These are phyloP conservation scores for Tipula vernalis DNA, from an alignment of 2,888 invertebrate genomes.

Conservation along the genomic window DNA sequence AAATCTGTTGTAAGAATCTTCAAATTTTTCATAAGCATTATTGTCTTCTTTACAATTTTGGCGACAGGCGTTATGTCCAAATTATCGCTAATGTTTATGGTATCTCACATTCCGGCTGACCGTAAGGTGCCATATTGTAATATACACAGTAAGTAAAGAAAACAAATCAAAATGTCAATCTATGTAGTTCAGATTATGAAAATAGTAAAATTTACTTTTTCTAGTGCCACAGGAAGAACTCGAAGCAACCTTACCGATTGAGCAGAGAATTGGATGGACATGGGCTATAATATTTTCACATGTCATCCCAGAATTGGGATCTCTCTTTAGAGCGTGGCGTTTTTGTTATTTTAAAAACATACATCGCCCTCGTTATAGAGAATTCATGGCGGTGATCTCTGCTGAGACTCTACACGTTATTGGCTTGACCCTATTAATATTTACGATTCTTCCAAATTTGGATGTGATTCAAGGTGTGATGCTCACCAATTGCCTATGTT, in stretches of 20 bases:
- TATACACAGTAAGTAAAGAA: constrained; percentile 26
- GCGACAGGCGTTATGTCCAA: constrained; percentile 57
- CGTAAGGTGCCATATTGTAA: constrained; percentile 47
- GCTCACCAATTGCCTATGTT: constrained; percentile 71
- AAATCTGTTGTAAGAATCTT: constrained; percentile 47
- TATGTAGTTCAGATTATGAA: background rate
- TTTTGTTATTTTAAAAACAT: constrained; percentile 62
- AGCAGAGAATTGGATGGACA: constrained; percentile 61
- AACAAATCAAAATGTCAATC: background rate
- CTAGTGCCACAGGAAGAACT: constrained; percentile 49
- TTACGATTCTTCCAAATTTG: constrained; percentile 63
- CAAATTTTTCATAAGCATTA: constrained; percentile 53
- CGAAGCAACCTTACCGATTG: constrained; percentile 44
- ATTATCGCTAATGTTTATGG: constrained; percentile 57
- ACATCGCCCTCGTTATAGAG: constrained; percentile 40
- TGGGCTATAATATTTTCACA: constrained; percentile 69
- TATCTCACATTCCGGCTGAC: constrained; percentile 49
- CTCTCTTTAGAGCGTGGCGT: constrained; percentile 54
- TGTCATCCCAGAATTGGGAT: constrained; percentile 61
- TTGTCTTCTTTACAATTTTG: constrained; percentile 54
- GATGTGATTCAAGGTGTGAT: constrained; percentile 73
- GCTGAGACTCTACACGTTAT: constrained; percentile 67
- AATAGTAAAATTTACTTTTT: background rate
- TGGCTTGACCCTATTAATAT: constrained; percentile 65
- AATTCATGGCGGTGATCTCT: constrained; percentile 44